Evolutionary conservation across 2,888 invertebrate genomes (phyloP), one percentile per base, ranked within the genome.

Genomic region (Tipula vernalis): DNA sequence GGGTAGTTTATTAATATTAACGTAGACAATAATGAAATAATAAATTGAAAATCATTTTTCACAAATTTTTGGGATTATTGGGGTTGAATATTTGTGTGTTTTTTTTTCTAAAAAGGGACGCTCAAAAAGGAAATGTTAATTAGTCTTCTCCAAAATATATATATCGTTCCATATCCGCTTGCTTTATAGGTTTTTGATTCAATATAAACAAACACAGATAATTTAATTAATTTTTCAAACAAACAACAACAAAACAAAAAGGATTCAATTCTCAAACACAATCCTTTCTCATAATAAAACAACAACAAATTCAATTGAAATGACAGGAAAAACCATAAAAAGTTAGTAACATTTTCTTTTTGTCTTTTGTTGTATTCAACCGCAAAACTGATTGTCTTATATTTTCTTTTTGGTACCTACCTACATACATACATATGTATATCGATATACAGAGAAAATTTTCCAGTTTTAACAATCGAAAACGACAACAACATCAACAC

Each of bases 311-410:
- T 71, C 71, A 71, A 71, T 71, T 71, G 28, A 71, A 71, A 71
- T 71, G 71, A 71, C 71, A 71, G 71, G 71, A 71, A 71, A 71
- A 71, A 71, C 71, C 71, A 71, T 71, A 71, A 71, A 51, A 71
- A 71, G 71, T 71, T 71, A 71, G 71, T 28, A 71, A 71, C 28
- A 71, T 71, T 51, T 51, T 71, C n/a, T 71, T 28, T 10, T 0
- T 28, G 28, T 28, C 28, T 28, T 28, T 28, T 28, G 2, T 51
- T 51, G 51, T 51, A 51, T 51, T 51, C 51, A 51, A 71, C 71
- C 71, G 10, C 71, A 71, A 71, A 71, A 18, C 28, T 28, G 2
- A 71, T 28, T 71, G 71, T 28, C 71, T 71, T 6, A 41, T 39
- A 28, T 28, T 71, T 28, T 71, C 39, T 10, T 71, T 71, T 71